Conservation (phyloP, 1,140 invertebrate genomes). For the Sitobion miscanthi region DNA sequence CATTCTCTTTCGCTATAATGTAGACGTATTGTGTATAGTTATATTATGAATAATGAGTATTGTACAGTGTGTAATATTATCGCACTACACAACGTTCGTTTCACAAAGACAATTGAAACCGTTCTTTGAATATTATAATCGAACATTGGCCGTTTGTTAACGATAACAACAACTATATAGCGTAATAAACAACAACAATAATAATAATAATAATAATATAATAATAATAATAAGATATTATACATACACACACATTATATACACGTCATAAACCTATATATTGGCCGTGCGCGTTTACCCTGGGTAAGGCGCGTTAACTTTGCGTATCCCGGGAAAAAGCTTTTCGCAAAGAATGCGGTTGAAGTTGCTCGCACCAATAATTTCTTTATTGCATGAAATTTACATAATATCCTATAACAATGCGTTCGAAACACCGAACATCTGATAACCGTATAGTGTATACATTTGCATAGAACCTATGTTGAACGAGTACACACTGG, state of each 20-base stretch:
- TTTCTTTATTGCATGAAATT: neutral
- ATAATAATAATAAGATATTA: no score
- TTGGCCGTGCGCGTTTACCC: neutral
- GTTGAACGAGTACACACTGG: neutral
- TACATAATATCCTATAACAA: neutral
- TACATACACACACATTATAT: no score
- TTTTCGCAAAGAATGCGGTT: neutral
- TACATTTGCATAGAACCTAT: neutral
- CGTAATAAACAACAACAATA: neutral
- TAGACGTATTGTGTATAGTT: no score
- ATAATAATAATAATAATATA: no score
- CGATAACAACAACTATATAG: neutral
- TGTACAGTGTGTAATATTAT: neutral
- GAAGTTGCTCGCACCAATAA: neutral
- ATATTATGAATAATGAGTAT: neutral
- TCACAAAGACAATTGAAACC: constrained; percentile 4
- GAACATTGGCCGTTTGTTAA: constrained; percentile 14
- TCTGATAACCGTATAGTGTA: neutral
- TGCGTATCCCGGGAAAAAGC: neutral
- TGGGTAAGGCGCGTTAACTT: neutral
- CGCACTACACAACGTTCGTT: neutral
- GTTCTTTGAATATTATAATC: constrained; percentile 2
- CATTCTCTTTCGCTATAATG: neutral
- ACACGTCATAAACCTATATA: neutral
- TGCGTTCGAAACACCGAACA: neutral